Conservation (phyloP, 2,888 invertebrate genomes). For the Lepidonotus clava region DNA sequence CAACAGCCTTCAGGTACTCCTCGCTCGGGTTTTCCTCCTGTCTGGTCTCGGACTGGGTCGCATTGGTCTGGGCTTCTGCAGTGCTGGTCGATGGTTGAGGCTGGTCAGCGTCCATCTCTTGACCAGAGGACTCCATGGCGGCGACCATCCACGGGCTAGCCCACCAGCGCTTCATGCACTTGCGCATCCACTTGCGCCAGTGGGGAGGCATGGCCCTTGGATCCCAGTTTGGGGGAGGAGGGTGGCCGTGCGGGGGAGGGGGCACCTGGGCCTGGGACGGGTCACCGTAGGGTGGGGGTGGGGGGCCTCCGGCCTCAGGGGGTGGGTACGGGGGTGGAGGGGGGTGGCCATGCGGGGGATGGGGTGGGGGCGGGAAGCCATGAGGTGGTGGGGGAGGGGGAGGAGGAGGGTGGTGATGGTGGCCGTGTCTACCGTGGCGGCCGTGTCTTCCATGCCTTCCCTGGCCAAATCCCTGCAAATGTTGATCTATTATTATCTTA, state of each 20-base stretch:
- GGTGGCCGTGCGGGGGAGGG: background rate
- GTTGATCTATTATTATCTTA: too few relatives aligned
- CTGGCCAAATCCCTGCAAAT: background rate
- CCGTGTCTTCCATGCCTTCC: background rate
- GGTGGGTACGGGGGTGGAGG: slow-evolving; percentile 14
- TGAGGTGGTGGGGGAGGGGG: background rate
- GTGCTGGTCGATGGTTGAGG: background rate
- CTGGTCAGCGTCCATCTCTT: slow-evolving; percentile 12
- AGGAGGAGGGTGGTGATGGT: background rate
- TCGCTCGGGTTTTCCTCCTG: slow-evolving; percentile 53
- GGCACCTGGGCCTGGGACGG: background rate
- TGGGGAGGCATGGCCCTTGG: background rate
- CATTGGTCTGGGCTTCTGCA: background rate
- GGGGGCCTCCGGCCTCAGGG: background rate
- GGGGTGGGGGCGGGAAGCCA: background rate
- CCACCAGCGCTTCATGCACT: slow-evolving; percentile 17
- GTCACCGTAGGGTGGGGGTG: background rate
- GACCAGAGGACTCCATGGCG: slow-evolving; percentile 7
- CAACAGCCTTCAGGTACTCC: slow-evolving; percentile 80
- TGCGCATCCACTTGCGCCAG: slow-evolving; percentile 49
- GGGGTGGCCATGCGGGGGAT: background rate
- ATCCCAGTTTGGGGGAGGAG: slow-evolving; percentile 16
- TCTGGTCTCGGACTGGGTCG: background rate
- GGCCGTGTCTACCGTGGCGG: background rate
- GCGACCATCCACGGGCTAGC: background rate